phyloP scores from a whole-genome alignment of 92 coral and sea anemone species.

The Palythoa caribaeorum region DNA sequence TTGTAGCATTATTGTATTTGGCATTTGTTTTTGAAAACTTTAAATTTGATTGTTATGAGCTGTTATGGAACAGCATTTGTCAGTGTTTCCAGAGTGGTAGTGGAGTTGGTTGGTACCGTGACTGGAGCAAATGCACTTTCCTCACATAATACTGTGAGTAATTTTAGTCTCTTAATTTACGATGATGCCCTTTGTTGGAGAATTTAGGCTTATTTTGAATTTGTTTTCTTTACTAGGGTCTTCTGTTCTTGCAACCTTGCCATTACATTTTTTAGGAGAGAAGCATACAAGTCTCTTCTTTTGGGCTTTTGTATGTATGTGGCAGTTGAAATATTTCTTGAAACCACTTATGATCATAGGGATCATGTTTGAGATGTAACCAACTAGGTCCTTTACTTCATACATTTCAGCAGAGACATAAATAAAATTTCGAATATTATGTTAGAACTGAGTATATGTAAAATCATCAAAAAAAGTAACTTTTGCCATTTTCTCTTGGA shows the following conservation, averaged over 20 bases:
- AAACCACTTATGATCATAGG: neutral
- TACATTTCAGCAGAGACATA: neutral
- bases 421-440: neutral
- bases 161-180: neutral
- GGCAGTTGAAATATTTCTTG: neutral
- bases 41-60: no score
- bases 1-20: no score
- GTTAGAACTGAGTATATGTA: neutral
- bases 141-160: neutral
- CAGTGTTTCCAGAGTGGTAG: no score
- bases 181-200: neutral
- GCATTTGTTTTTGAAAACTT: no score
- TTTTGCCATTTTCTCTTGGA: neutral
- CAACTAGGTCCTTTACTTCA: neutral
- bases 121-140: neutral
- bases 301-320: neutral
- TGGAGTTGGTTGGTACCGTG: no score
- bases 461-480: neutral
- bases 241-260: slow-evolving; percentile 9
- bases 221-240: neutral
- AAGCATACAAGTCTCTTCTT: neutral
- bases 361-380: slow-evolving; percentile 3
- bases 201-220: neutral
- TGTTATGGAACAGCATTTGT: no score
- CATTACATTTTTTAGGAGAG: slow-evolving; percentile 2